These are phyloP conservation scores for Eutrigla gurnardus DNA, from an alignment of 2,797 vertebrate species.

Conservation along the genomic window DNA sequence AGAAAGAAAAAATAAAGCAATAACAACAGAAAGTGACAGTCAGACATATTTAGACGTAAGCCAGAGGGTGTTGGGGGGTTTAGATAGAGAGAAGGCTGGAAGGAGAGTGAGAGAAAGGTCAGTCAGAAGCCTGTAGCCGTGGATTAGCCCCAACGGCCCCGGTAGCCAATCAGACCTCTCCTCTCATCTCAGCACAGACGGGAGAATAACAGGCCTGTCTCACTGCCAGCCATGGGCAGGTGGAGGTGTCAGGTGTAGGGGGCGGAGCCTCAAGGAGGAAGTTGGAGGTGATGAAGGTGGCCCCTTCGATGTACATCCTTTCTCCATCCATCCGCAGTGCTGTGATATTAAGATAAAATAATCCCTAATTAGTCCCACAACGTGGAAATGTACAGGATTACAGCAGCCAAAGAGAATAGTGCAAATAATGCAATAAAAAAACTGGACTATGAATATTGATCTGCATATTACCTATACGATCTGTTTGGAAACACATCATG, in stretches of 20 bases:
- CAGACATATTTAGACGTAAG: conserved; percentile 59
- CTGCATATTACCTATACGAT: too few species aligned
- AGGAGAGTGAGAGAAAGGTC: conserved; percentile 26
- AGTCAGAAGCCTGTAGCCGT: conserved; percentile 63
- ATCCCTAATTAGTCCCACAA: too few species aligned
- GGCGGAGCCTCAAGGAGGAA: conserved; percentile 22
- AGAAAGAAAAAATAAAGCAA: conserved; percentile 26
- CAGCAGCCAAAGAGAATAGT: too few species aligned
- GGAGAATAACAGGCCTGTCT: conserved; percentile 58
- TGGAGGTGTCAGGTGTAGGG: conserved; percentile 26
- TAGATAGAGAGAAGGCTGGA: conserved; percentile 37
- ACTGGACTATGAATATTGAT: too few species aligned
- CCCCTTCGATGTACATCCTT: not conserved
- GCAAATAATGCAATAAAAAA: too few species aligned
- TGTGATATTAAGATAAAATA: not conserved
- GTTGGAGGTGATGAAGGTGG: conserved; percentile 27
- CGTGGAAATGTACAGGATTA: too few species aligned
- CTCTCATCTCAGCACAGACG: conserved; percentile 63
- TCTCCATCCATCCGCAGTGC: not conserved
- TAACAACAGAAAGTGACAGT: conserved; percentile 59
- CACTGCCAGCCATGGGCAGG: conserved; percentile 45
- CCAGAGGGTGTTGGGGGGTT: conserved; percentile 50
- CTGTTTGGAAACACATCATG: too few species aligned
- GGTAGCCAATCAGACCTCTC: conserved; percentile 70
- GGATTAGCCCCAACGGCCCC: conserved; percentile 63